Conservation (phyloP, 2,797 vertebrate species). For the Enteromius afrohamiltoni region DNA sequence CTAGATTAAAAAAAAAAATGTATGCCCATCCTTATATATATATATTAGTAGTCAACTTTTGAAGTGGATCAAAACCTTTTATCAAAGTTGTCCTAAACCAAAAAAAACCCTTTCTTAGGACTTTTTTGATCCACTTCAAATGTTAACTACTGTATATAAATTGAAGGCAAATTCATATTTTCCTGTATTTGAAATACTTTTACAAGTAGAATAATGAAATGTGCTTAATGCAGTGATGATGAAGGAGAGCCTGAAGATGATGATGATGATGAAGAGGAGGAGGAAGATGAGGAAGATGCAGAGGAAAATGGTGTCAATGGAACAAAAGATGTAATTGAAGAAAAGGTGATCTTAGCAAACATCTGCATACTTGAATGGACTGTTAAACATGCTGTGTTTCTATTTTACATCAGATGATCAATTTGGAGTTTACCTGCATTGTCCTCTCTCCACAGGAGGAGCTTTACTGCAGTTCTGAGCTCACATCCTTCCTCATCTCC, state of each 20-base stretch:
- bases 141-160: neutral
- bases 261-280: conserved; percentile 61
- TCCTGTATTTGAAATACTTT: neutral
- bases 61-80: too few species aligned
- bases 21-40: too few species aligned
- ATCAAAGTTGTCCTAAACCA: too few species aligned
- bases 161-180: neutral
- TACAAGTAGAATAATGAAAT: neutral
- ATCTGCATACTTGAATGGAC: neutral
- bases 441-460: conserved; percentile 64
- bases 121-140: too few species aligned
- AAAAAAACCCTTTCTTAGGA: too few species aligned
- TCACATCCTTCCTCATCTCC: conserved; percentile 84
- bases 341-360: conserved; percentile 62
- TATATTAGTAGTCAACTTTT: too few species aligned
- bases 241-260: conserved; percentile 78
- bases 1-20: too few species aligned
- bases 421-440: neutral
- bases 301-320: conserved; percentile 75
- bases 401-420: neutral
- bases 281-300: conserved; percentile 66
- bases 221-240: conserved; percentile 79
- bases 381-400: neutral
- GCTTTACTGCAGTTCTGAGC: conserved; percentile 73
- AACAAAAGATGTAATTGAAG: conserved; percentile 66